Evolutionary conservation across 2,797 vertebrate species (phyloP), one percentile per base, ranked within the genome.

Genomic region (Falco biarmicus): DNA sequence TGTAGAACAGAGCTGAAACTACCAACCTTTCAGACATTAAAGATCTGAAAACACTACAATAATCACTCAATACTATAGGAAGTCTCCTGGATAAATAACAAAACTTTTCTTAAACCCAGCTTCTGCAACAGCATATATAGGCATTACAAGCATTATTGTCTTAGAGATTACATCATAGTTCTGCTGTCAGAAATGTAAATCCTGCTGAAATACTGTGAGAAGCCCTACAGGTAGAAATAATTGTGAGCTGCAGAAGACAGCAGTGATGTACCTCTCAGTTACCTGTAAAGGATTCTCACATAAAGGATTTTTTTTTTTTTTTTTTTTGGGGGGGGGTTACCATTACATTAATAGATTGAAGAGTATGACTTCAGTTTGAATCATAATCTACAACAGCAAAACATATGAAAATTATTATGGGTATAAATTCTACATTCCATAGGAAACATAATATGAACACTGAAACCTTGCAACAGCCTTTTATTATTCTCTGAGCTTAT

Each of bases 111-210:
- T n/a, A 84, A 78, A 39, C 5, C 22, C 56, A 47, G 26, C 20
- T 85, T 54, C 51, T 85, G 32, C 51, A 32, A 7, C 60, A 66
- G 24, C n/a, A 19, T 37, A 29, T 34, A 6, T 12, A 61, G 26
- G 29, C 17, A 4, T 79, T 82, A 26, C 11, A 10, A 48, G n/a
- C 22, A 9, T 68, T 39, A 71, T 15, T 26, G 53, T 56, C 12
- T 25, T 47, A 56, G 66, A 68, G 31, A 63, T 48, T 68, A 29
- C 32, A 48, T 45, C 41, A 20, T 3, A n/a, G 43, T 71, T 84
- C 34, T 87, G 53, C 54, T 94, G 65, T 78, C 70, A 79, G 86
- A 90, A 80, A 85, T 66, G 31, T 50, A 90, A 89, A 91, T 74
- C 47, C 73, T 90, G 64, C 39, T 69, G 39, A 65, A 87, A 56